phyloP scores from a whole-genome alignment of 2,797 vertebrate genomes.

The Amphiprion clarkii region DNA sequence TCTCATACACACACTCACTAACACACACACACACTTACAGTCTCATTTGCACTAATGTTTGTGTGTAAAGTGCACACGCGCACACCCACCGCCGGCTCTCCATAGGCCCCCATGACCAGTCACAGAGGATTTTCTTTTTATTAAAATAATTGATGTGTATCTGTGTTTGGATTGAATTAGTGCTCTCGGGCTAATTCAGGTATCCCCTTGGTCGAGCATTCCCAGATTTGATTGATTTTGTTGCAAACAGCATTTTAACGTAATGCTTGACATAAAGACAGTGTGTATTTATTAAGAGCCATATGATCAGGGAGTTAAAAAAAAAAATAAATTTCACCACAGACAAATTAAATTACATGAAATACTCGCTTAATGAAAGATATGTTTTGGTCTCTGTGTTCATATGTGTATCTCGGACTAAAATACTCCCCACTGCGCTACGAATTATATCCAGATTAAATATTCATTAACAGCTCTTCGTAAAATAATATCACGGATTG shows the following conservation, averaged over 20 bases:
- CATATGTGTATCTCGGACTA: slow-evolving; percentile 23
- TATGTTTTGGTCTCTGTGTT: neutral
- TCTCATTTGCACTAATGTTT: slow-evolving; percentile 62
- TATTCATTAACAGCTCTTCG: slow-evolving; percentile 58
- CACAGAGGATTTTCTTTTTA: slow-evolving; percentile 52
- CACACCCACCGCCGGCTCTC: slow-evolving; percentile 37
- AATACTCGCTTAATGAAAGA: neutral
- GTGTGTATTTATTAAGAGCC: slow-evolving; percentile 4
- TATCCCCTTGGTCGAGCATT: slow-evolving; percentile 30
- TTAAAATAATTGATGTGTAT: slow-evolving; percentile 61
- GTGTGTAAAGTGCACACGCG: slow-evolving; percentile 42
- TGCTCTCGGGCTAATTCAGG: slow-evolving; percentile 52
- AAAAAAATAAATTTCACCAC: slow-evolving; percentile 18
- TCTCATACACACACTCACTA: slow-evolving; percentile 30
- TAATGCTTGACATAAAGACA: slow-evolving; percentile 8
- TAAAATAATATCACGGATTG: slow-evolving; percentile 58
- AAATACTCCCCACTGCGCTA: slow-evolving; percentile 53
- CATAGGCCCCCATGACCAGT: slow-evolving; percentile 26
- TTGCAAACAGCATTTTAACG: slow-evolving; percentile 18
- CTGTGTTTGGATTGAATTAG: slow-evolving; percentile 64
- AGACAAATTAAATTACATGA: slow-evolving; percentile 10
- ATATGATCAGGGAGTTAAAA: slow-evolving; percentile 7
- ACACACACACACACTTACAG: slow-evolving; percentile 41
- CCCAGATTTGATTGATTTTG: slow-evolving; percentile 9
- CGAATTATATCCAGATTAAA: slow-evolving; percentile 61